A percentile compares a stretch with the other conserved stretches of the same genome.
Conservation (phyloP, 2,888 invertebrate species). For the Thera britannica region DNA sequence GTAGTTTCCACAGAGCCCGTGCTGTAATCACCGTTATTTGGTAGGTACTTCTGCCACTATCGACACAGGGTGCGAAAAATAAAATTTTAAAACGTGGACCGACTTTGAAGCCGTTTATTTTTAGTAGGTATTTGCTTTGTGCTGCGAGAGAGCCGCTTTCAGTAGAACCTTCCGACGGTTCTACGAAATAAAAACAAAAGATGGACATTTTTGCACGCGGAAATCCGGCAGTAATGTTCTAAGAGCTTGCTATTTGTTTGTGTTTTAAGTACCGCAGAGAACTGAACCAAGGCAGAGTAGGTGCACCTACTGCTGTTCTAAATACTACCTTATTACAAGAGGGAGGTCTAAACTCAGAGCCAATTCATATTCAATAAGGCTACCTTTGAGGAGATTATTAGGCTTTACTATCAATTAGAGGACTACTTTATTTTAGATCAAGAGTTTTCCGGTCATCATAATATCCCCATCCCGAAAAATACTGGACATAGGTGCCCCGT, state of each 20-base stretch:
- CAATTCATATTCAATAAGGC: background rate
- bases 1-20: background rate
- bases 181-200: background rate
- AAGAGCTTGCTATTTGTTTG: conserved; percentile 1
- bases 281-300: conserved; percentile 2
- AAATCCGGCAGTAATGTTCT: conserved; percentile 4
- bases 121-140: conserved; percentile 9
- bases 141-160: background rate
- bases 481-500: too few relatives aligned
- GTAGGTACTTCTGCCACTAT: conserved; percentile 1
- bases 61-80: conserved; percentile 15
- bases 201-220: background rate
- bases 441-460: too few relatives aligned
- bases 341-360: background rate
- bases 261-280: background rate
- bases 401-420: too few relatives aligned
- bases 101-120: conserved; percentile 14
- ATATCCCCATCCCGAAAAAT: too few relatives aligned
- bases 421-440: too few relatives aligned
- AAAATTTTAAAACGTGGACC: conserved; percentile 8
- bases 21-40: background rate
- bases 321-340: conserved; percentile 2
- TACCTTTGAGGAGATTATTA: background rate
- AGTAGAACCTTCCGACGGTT: conserved; percentile 1
- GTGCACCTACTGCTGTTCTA: background rate